phyloP scores from a whole-genome alignment of 2,113 vertebrate species.

The Passerina amoena region DNA sequence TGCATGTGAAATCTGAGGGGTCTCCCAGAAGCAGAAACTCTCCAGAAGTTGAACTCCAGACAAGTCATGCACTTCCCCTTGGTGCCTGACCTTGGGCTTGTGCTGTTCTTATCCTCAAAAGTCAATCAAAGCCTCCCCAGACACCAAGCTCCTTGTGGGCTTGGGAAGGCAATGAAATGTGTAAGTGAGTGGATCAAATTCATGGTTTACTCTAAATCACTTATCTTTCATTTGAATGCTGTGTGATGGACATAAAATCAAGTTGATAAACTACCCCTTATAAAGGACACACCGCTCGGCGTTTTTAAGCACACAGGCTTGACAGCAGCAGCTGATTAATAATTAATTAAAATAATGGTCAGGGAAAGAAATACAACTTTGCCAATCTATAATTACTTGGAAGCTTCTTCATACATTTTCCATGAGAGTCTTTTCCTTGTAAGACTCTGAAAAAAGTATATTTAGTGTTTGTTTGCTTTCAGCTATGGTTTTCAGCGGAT shows the following conservation, averaged over 20 bases:
- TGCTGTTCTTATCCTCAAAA: not conserved
- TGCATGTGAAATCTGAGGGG: not conserved
- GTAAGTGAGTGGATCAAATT: not conserved
- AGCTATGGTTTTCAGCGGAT: conserved; percentile 16
- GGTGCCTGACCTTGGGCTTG: not conserved
- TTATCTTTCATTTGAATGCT: not conserved
- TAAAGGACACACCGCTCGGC: not conserved
- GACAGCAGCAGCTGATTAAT: conserved; percentile 1
- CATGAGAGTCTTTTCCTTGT: conserved; percentile 34
- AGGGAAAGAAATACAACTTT: conserved; percentile 15
- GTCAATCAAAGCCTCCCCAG: not conserved
- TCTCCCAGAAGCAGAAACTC: not conserved
- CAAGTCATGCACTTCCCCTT: rapidly evolving
- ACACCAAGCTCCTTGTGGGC: not conserved
- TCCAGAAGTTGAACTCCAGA: not conserved
- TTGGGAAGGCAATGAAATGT: not conserved
- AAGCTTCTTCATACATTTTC: conserved; percentile 36
- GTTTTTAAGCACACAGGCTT: not conserved
- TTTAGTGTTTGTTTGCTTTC: conserved; percentile 54
- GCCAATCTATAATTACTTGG: conserved; percentile 28
- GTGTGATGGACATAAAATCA: not conserved
- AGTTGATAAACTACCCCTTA: not conserved
- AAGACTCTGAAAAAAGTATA: conserved; percentile 4
- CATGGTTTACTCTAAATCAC: not conserved
- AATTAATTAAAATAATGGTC: conserved; percentile 32